These are phyloP conservation scores for Phalacrocorax aristotelis DNA, from an alignment of 2,113 vertebrate genomes.

Conservation along the genomic window DNA sequence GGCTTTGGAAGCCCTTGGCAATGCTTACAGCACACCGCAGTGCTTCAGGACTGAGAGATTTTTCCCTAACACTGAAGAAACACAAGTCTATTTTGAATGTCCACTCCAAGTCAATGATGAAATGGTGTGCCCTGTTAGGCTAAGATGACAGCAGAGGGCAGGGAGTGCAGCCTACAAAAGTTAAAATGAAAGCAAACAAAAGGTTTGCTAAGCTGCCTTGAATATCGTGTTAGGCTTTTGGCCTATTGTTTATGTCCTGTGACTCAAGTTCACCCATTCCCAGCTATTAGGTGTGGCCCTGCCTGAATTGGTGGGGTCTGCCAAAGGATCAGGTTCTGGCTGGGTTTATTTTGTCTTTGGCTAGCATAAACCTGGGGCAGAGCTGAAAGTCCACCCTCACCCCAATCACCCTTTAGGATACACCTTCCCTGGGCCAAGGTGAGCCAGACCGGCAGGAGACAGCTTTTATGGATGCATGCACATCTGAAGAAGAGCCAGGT, in stretches of 20 bases:
- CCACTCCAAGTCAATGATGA: neutral
- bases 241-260: neutral
- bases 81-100: neutral
- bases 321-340: neutral
- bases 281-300: neutral
- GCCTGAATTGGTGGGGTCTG: neutral
- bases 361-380: neutral
- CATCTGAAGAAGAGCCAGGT: neutral
- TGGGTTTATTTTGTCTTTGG: neutral
- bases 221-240: neutral
- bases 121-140: neutral
- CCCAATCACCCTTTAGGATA: neutral
- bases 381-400: neutral
- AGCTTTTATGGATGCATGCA: neutral
- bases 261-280: neutral
- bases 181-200: neutral
- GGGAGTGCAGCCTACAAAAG: neutral
- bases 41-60: neutral
- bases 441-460: neutral
- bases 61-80: neutral
- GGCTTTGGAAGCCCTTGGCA: neutral
- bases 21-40: neutral
- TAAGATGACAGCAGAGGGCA: neutral
- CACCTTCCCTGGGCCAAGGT: neutral
- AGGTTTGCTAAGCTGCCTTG: neutral